A percentile compares a stretch with the other conserved stretches of the same genome.
Evolutionary conservation across 2,797 vertebrate genomes (phyloP).

Genomic region (Cyprinella venusta): DNA sequence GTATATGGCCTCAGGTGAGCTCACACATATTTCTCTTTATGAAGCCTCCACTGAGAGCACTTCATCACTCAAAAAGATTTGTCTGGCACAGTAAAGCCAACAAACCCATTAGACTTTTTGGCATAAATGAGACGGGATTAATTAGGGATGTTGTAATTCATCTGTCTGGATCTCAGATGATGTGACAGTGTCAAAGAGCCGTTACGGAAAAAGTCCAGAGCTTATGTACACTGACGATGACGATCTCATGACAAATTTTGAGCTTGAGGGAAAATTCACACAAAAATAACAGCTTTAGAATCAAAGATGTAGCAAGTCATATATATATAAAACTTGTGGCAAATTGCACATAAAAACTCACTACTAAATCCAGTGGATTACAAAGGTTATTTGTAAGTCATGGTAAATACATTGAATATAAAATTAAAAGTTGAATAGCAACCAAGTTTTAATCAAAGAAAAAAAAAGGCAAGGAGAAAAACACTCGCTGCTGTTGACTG

Average conservation of each 20-base stretch:
- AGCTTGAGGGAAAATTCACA: neutral
- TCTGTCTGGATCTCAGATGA: constrained; percentile 20
- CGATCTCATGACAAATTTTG: neutral
- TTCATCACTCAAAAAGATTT: constrained; percentile 47
- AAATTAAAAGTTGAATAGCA: neutral
- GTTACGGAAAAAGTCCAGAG: neutral
- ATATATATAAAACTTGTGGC: neutral
- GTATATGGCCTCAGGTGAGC: constrained; percentile 34
- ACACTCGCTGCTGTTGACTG: no score
- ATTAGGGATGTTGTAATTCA: constrained; percentile 39
- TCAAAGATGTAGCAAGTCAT: neutral
- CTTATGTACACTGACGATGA: constrained; percentile 24
- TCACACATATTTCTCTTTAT: neutral
- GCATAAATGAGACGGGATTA: constrained; percentile 36
- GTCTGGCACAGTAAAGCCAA: constrained; percentile 22
- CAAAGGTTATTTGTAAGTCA: neutral
- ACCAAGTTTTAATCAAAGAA: neutral
- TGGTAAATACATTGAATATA: neutral
- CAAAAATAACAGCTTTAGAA: neutral
- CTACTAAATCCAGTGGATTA: neutral
- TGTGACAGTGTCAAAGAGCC: constrained; percentile 30
- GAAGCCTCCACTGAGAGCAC: constrained; percentile 18
- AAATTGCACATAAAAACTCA: neutral
- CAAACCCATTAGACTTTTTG: constrained; percentile 28
- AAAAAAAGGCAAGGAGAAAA: no score